A percentile compares a stretch with the other conserved stretches of the same genome.
These are phyloP conservation scores for Pyrrhura leucotis DNA, from an alignment of 2,797 vertebrate species.

Conservation along the genomic window DNA sequence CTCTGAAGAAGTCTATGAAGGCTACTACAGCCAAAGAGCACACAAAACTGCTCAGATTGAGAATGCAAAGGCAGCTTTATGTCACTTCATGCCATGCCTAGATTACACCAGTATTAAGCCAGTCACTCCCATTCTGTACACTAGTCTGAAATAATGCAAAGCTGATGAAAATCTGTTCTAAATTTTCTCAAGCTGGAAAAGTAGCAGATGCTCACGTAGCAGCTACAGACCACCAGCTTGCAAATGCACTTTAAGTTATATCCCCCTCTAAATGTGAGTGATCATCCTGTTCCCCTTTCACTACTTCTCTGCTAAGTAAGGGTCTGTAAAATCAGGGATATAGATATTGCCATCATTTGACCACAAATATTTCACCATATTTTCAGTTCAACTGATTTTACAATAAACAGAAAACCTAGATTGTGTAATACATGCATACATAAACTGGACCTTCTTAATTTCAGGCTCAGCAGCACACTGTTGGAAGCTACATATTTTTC, in stretches of 20 bases:
- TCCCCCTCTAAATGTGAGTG: neutral
- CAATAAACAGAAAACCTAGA: neutral
- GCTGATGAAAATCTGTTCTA: neutral
- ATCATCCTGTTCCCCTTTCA: neutral
- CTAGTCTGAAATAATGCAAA: neutral
- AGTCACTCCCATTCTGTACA: neutral
- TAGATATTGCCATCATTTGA: neutral
- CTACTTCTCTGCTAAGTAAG: neutral
- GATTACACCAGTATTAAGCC: neutral
- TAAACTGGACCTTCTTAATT: neutral
- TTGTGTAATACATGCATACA: neutral
- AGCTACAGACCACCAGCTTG: neutral
- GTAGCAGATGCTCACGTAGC: neutral
- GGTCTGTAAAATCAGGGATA: neutral
- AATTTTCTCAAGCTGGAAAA: neutral
- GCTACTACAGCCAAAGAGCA: neutral
- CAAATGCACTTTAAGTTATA: neutral
- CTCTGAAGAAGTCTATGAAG: neutral
- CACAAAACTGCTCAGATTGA: neutral
- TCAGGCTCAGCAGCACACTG: neutral
- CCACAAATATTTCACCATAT: neutral
- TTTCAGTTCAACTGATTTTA: conserved; percentile 14
- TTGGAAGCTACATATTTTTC: neutral
- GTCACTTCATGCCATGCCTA: neutral
- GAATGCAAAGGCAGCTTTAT: neutral